These are phyloP conservation scores for Amblyopsis hoosieri DNA, from an alignment of 2,797 vertebrate genomes.

Conservation along the genomic window DNA sequence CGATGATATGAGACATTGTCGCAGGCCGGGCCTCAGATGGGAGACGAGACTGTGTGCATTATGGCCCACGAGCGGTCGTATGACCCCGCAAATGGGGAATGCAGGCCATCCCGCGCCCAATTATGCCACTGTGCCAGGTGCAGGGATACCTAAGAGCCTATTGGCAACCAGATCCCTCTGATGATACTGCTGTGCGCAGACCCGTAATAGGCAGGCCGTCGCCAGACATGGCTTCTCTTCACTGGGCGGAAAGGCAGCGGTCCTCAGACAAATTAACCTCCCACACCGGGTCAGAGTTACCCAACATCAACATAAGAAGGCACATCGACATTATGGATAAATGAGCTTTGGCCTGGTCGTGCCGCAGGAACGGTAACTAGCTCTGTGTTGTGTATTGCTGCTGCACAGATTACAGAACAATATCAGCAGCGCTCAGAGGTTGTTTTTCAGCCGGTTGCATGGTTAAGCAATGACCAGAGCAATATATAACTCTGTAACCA, in stretches of 20 bases:
- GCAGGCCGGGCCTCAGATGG: conserved; percentile 82
- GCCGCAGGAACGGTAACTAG: conserved; percentile 10
- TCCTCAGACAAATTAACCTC: conserved; percentile 77
- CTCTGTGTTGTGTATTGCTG: conserved; percentile 7
- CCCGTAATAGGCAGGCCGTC: conserved; percentile 81
- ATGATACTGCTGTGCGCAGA: conserved; percentile 81
- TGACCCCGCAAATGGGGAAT: conserved; percentile 71
- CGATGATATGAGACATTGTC: conserved; percentile 80
- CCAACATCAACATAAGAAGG: conserved; percentile 47
- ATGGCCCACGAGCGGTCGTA: conserved; percentile 73
- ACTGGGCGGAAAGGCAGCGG: conserved; percentile 57
- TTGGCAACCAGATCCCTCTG: conserved; percentile 81
- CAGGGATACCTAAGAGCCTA: conserved; percentile 81
- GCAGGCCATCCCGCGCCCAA: conserved; percentile 75
- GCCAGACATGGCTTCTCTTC: conserved; percentile 72
- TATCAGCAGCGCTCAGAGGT: background rate
- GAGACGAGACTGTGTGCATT: conserved; percentile 76
- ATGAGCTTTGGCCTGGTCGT: conserved; percentile 29
- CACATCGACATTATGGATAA: conserved; percentile 22
- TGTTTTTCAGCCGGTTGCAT: conserved; percentile 10
- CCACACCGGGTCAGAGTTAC: conserved; percentile 54
- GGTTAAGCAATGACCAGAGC: background rate
- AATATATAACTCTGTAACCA: too few relatives aligned
- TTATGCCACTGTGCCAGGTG: conserved; percentile 85
- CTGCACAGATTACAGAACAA: background rate